Evolutionary conservation across 1,140 invertebrate species (phyloP), one percentile per base, ranked within the genome.

Genomic region (Lamellibrachia luymesi): DNA sequence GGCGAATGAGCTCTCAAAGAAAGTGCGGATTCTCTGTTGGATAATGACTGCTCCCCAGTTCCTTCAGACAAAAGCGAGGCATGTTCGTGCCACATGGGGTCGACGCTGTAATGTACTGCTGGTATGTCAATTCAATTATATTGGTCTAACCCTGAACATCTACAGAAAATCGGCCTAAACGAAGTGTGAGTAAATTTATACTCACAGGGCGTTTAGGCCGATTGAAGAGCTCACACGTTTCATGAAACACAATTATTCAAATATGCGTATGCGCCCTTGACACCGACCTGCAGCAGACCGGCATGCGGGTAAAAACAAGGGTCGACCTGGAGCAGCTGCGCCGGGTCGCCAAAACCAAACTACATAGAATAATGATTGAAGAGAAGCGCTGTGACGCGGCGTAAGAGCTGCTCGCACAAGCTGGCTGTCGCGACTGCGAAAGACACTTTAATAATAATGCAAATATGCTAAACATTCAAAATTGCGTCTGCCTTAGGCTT

Each of bases 1-100:
- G 0, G 98, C 98, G 0, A 97, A 97, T 93, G 97, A 97, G 93
- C 95, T 99, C 91, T 97, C 97, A 6, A 93, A 95, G 13, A 94
- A 94, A 95, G 96, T 97, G 2, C 97, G 98, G 91, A 97, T 99
- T 0, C 97, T 99, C 1, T 99, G 99, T 95, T 99, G 99, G 98
- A 97, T 99, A 13, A 98, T 99, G 98, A 99, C 99, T 0, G 97
- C 97, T 94, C 99, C 99, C 8, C 97, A 97, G 80, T 99, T 99
- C 95, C 98, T 99, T 95, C 97, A 98, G 94, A 98, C 97, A 93
- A 98, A 98, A 96, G 99, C 99, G 0, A 97, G 97, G 49, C 98
- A 99, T 94, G 98, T 99, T 0, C 98, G 99, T 96, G 97, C 98
- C 4, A 99, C 99, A 0, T 99, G 99, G 99, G 98, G 98, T 0